Evolutionary conservation across 2,113 vertebrate genomes (phyloP).

Genomic region (Morone chrysops): DNA sequence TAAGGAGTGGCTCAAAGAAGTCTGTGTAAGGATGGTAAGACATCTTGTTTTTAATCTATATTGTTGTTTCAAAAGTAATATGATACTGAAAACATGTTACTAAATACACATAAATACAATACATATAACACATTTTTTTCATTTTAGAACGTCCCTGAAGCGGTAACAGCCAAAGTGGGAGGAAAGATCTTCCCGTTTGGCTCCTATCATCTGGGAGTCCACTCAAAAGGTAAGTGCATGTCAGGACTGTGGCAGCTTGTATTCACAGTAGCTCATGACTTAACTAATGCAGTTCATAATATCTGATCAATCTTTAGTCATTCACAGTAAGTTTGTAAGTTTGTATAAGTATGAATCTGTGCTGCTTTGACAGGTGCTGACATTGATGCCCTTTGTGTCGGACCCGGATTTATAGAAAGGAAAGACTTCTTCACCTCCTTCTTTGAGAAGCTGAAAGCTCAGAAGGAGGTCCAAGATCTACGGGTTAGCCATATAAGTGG

Average conservation of each 20-base stretch:
- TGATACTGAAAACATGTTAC: background rate
- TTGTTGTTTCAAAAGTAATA: background rate
- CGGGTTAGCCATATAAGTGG: conserved; percentile 80
- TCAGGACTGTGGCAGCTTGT: background rate
- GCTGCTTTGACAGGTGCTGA: conserved; percentile 85
- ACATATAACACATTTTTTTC: background rate
- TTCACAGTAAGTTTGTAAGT: too few species aligned
- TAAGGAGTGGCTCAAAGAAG: conserved; percentile 92
- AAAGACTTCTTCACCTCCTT: conserved; percentile 93
- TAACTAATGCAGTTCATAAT: background rate
- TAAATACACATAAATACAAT: too few species aligned
- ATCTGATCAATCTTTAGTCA: too few species aligned
- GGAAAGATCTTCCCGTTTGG: conserved; percentile 40
- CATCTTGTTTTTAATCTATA: background rate
- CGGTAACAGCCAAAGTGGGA: conserved; percentile 90
- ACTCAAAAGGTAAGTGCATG: conserved; percentile 89
- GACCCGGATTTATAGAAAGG: conserved; percentile 90
- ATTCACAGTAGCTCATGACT: background rate
- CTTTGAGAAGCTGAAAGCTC: conserved; percentile 91
- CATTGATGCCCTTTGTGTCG: conserved; percentile 92
- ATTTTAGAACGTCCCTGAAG: conserved; percentile 89
- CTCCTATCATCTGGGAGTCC: conserved; percentile 83
- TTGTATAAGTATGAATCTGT: too few species aligned
- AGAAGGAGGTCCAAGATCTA: conserved; percentile 92
- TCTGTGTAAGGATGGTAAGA: conserved; percentile 91